Conservation (phyloP, 2,797 vertebrate species). For the Sebastes kiyomatsui region DNA sequence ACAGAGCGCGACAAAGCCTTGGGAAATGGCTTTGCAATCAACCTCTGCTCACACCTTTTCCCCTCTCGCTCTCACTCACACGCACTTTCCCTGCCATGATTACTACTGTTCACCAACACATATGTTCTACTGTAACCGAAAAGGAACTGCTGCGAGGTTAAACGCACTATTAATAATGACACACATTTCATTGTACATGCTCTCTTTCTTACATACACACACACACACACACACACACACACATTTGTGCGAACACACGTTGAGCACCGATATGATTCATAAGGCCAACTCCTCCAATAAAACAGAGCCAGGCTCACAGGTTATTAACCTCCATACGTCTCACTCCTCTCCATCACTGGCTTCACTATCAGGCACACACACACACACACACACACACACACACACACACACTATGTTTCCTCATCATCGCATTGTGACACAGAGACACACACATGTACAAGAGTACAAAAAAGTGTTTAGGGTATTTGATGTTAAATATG, state of each 20-base stretch:
- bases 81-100: conserved; percentile 13
- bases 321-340: conserved; percentile 53
- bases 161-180: conserved; percentile 18
- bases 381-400: neutral
- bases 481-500: neutral
- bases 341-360: conserved; percentile 19
- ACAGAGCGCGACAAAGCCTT: conserved; percentile 74
- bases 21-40: conserved; percentile 76
- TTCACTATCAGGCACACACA: conserved; percentile 1
- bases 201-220: neutral
- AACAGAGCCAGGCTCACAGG: conserved; percentile 26
- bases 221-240: neutral
- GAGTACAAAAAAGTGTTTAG: neutral
- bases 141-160: conserved; percentile 3
- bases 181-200: neutral
- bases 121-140: conserved; percentile 34
- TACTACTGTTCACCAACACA: conserved; percentile 42
- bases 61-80: conserved; percentile 10
- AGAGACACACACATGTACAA: neutral
- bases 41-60: conserved; percentile 63
- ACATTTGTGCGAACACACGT: neutral
- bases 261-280: conserved; percentile 17
- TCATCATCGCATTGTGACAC: conserved; percentile 11
- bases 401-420: neutral
- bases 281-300: neutral